Evolutionary conservation across 2,888 invertebrate genomes (phyloP).

Genomic region (Ectropis crepuscularia): DNA sequence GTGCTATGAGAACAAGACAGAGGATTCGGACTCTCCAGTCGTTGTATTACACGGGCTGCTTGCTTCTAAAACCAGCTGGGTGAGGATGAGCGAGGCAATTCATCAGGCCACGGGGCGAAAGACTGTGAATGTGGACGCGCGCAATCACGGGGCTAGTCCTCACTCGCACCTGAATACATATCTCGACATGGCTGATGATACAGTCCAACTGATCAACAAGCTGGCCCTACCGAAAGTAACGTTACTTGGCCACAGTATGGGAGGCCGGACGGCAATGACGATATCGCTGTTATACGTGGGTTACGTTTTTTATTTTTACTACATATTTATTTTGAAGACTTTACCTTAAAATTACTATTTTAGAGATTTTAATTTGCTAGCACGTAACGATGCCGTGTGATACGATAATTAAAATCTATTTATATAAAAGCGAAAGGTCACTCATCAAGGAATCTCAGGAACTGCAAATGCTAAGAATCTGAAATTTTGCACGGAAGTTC

Average conservation of each 20-base stretch:
- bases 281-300: slow-evolving; percentile 88
- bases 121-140: slow-evolving; percentile 93
- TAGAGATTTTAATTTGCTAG: too few relatives aligned
- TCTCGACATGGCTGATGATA: slow-evolving; percentile 87
- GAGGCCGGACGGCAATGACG: slow-evolving; percentile 95
- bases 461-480: too few relatives aligned
- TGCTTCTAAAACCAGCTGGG: slow-evolving; percentile 97
- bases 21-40: slow-evolving; percentile 80
- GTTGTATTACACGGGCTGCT: slow-evolving; percentile 95
- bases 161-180: slow-evolving; percentile 91
- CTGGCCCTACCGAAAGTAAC: slow-evolving; percentile 66
- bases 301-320: slow-evolving; percentile 44
- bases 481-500: too few relatives aligned
- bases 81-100: slow-evolving; percentile 90
- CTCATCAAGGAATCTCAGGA: too few relatives aligned
- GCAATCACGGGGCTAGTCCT: slow-evolving; percentile 98
- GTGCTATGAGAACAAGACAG: too few relatives aligned
- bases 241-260: slow-evolving; percentile 96
- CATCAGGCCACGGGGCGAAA: slow-evolving; percentile 88
- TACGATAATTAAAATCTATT: too few relatives aligned
- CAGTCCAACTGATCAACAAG: slow-evolving; percentile 85
- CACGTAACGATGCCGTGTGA: too few relatives aligned
- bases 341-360: too few relatives aligned
- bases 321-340: too few relatives aligned
- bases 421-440: too few relatives aligned